Evolutionary conservation across 2,113 vertebrate genomes (phyloP).

Genomic region (Mus musculus): DNA sequence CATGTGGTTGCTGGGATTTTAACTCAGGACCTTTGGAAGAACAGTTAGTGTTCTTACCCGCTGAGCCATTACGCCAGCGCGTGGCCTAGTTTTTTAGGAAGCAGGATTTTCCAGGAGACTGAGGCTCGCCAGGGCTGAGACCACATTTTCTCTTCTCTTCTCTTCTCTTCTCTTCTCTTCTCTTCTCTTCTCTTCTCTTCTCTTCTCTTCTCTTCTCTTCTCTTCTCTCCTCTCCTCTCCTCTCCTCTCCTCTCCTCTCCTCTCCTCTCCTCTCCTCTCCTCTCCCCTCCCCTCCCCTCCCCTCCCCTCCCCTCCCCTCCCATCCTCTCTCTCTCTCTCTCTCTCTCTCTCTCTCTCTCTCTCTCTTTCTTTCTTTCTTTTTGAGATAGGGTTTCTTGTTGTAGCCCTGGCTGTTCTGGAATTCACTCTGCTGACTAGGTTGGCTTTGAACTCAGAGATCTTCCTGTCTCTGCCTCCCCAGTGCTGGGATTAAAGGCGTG

Average conservation of each 20-base stretch:
- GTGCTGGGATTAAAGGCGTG: not conserved
- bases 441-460: not conserved
- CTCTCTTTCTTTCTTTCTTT: not conserved
- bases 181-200: too few species aligned
- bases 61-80: too few species aligned
- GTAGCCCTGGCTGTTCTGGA: not conserved
- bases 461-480: not conserved
- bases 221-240: not conserved
- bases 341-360: too few species aligned
- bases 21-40: too few species aligned
- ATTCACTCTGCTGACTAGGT: not conserved
- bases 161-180: not conserved
- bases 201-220: rapidly evolving
- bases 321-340: rapidly evolving
- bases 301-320: too few species aligned
- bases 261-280: too few species aligned
- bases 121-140: not conserved
- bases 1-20: too few species aligned
- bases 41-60: too few species aligned
- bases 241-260: too few species aligned
- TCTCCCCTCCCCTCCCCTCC: too few species aligned
- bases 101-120: not conserved
- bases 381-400: not conserved
- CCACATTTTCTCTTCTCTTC: too few species aligned
- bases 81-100: not conserved